Evolutionary conservation across 1,140 invertebrate species (phyloP), one percentile per base, ranked within the genome.

Genomic region (Nephila pilipes): DNA sequence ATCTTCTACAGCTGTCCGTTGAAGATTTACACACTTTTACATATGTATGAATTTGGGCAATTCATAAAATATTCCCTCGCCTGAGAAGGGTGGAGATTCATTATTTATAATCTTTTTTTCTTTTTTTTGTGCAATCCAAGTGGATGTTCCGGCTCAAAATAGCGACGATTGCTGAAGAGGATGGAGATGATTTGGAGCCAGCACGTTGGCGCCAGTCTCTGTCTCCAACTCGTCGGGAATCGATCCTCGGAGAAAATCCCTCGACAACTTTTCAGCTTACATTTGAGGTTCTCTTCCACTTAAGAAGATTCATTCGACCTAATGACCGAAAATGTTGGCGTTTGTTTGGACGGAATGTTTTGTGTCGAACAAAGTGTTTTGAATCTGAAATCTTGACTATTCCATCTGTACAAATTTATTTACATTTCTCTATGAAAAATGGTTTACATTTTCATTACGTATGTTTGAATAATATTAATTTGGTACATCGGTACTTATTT

Each of bases 201-300:
- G 55, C 25, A 12, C 14, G 32, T 87, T 87, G 85, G 85, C 85
- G 85, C 85, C 85, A 63, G 29, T 22, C 32, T 29, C 20, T 87
- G 58, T 87, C 85, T 87, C 85, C 85, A 63, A n/a, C 32, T 6
- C 12, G 85, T 87, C 58, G 55, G 57, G 14, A 46, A 87, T 87
- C 85, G 85, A 87, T 87, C 85, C 55, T 18, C 32, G 85, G 58
- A 87, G 38, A 32, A 63, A 55, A 87, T 36, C 55, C 55, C 55
- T 36, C 29, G 29, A 63, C 55, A 87, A 63, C 58, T 63, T 63
- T 60, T 63, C 55, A 60, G 55, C 54, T 16, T 38, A 38, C 75
- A 36, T 32, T 36, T 25, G 81, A 20, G n/a, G 83, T 87, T 63
- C 20, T 25, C 85, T 63, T 87, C 32, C 32, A 36, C 55, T 60